These are phyloP conservation scores for Encarsia formosa DNA, from an alignment of 2,888 invertebrate species.

Conservation along the genomic window DNA sequence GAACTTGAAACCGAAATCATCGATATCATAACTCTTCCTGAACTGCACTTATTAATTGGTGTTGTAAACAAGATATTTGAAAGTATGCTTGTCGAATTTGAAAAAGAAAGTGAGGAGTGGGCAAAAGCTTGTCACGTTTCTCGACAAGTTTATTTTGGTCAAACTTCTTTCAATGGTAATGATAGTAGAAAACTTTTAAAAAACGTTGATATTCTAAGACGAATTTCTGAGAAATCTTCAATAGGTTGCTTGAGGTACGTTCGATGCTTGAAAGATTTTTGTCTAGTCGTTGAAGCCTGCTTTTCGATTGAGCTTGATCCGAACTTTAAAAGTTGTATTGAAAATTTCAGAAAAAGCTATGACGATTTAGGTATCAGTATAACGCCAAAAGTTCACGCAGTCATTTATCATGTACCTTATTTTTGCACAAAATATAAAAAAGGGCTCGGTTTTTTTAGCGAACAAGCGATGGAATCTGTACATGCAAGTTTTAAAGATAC, in stretches of 20 bases:
- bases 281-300: background rate
- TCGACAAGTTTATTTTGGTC: slow-evolving; percentile 3
- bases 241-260: slow-evolving; percentile 2
- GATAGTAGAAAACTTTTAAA: slow-evolving; percentile 7
- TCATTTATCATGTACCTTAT: slow-evolving; percentile 1
- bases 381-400: slow-evolving; percentile 9
- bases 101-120: slow-evolving; percentile 3
- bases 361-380: slow-evolving; percentile 1
- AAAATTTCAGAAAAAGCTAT: background rate
- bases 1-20: background rate
- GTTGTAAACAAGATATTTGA: slow-evolving; percentile 7
- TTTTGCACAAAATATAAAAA: slow-evolving; percentile 3
- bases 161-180: slow-evolving; percentile 2
- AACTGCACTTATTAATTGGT: slow-evolving; percentile 11
- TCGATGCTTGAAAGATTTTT: slow-evolving; percentile 2
- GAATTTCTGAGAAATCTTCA: background rate
- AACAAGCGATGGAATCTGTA: slow-evolving; percentile 11
- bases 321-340: background rate
- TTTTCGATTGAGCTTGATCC: background rate
- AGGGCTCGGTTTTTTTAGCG: slow-evolving; percentile 9
- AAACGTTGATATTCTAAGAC: slow-evolving; percentile 6
- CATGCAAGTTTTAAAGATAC: slow-evolving; percentile 6
- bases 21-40: slow-evolving; percentile 4
- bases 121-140: slow-evolving; percentile 9
- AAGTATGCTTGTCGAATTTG: slow-evolving; percentile 1